These are phyloP conservation scores for Pristionchus arcanus DNA, from an alignment of 2,888 invertebrate genomes.

Conservation along the genomic window DNA sequence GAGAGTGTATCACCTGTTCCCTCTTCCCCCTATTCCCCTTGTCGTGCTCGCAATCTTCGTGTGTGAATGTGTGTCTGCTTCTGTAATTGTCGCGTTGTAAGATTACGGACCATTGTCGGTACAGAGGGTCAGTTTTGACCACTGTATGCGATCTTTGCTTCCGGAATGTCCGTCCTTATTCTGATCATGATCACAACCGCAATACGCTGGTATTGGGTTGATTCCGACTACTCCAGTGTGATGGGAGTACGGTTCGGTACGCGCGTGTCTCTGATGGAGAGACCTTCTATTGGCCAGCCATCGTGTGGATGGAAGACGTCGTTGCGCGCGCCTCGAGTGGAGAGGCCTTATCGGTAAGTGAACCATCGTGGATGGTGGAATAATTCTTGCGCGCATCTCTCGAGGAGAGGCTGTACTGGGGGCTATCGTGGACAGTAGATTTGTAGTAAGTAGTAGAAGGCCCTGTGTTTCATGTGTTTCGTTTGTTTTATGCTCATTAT, in stretches of 20 bases:
- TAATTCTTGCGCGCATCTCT: no score
- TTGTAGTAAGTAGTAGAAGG: no score
- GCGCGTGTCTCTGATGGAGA: no score
- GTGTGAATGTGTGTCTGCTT: background rate
- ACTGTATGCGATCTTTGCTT: background rate
- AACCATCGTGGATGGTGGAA: no score
- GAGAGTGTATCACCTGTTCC: background rate
- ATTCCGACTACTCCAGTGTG: background rate
- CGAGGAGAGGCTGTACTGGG: no score
- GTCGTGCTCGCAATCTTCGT: background rate
- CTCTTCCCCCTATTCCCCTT: background rate
- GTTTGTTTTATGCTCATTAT: no score
- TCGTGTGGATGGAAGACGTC: no score
- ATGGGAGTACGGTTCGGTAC: background rate
- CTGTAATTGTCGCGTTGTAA: background rate
- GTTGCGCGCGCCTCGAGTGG: no score
- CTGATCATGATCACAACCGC: background rate
- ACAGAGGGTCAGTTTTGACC: background rate
- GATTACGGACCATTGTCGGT: background rate
- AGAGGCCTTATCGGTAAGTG: no score
- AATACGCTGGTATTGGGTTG: background rate
- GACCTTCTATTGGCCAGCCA: no score
- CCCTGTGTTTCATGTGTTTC: no score
- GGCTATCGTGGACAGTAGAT: no score
- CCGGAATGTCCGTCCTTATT: background rate